phyloP scores from a whole-genome alignment of 1,140 invertebrate species.

The Ericerus pela region DNA sequence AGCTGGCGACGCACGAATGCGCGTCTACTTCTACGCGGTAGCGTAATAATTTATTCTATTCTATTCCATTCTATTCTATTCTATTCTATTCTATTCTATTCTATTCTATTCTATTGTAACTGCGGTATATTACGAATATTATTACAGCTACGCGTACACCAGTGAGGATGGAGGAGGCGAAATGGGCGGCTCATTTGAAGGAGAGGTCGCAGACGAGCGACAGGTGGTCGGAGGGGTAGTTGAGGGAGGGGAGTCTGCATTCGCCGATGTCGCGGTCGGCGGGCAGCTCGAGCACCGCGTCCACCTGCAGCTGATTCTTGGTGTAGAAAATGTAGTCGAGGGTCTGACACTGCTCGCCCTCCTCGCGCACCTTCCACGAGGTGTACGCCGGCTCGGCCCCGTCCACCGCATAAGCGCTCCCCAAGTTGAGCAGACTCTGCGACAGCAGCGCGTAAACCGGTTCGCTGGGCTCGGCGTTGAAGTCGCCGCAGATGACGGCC shows the following conservation, averaged over 20 bases:
- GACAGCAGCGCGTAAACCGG: slow-evolving; percentile 46
- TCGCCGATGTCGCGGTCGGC: slow-evolving; percentile 48
- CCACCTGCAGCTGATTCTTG: slow-evolving; percentile 38
- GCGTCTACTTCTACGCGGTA: too few relatives aligned
- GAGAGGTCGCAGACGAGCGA: slow-evolving; percentile 54
- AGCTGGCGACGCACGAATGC: too few relatives aligned
- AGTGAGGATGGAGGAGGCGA: too few relatives aligned
- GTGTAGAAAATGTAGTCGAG: slow-evolving; percentile 67
- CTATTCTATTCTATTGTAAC: too few relatives aligned
- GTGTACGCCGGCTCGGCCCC: slow-evolving; percentile 49
- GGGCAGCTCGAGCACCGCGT: slow-evolving; percentile 47
- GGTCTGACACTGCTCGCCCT: slow-evolving; percentile 55
- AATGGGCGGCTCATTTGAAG: too few relatives aligned
- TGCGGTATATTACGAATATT: too few relatives aligned
- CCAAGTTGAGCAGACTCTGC: slow-evolving; percentile 31
- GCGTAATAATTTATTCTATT: too few relatives aligned
- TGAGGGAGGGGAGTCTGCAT: slow-evolving; percentile 46
- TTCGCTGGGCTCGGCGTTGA: slow-evolving; percentile 61
- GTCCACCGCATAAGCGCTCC: slow-evolving; percentile 31
- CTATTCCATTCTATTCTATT: too few relatives aligned
- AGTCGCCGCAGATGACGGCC: slow-evolving; percentile 56
- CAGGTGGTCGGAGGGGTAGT: slow-evolving; percentile 67
- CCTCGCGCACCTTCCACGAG: slow-evolving; percentile 61
- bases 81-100: too few relatives aligned
- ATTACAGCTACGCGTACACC: too few relatives aligned